Conservation (phyloP, 2,113 vertebrate genomes). For the Tringa solitaria region DNA sequence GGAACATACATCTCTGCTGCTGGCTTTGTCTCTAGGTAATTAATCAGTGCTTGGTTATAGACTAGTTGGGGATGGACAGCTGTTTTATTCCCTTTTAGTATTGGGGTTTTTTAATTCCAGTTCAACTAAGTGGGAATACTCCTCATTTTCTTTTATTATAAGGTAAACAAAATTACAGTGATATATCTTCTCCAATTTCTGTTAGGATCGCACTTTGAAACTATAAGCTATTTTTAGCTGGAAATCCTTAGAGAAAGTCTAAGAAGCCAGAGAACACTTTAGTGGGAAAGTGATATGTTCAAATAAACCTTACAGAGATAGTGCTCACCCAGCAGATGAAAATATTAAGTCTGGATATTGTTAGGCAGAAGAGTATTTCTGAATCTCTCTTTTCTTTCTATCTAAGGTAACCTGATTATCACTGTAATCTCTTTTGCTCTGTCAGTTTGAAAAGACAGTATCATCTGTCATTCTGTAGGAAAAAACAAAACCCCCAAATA, state of each 20-base stretch:
- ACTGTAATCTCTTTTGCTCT: constrained; percentile 51
- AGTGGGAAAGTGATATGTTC: constrained; percentile 13
- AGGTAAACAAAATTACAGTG: not conserved
- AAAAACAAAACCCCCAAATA: not conserved
- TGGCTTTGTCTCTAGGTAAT: not conserved
- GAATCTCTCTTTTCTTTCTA: constrained; percentile 27
- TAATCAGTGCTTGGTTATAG: not conserved
- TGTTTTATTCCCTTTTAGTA: not conserved
- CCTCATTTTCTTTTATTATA: constrained; percentile 8
- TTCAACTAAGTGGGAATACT: constrained; percentile 1
- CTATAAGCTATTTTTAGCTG: constrained; percentile 19
- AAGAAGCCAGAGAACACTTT: constrained; percentile 19
- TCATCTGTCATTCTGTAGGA: constrained; percentile 35
- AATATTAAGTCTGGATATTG: constrained; percentile 48
- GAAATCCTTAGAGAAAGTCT: constrained; percentile 23
- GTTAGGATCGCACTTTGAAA: not conserved
- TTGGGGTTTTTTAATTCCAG: not conserved
- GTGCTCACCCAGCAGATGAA: constrained; percentile 31
- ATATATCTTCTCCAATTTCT: constrained; percentile 29
- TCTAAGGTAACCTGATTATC: constrained; percentile 55
- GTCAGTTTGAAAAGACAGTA: constrained; percentile 39
- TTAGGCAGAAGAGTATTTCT: constrained; percentile 22
- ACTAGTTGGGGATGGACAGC: not conserved
- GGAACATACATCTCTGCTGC: not conserved
- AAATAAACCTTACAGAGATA: constrained; percentile 49